Percentiles rank a stretch among this genome's conserved stretches.
These are phyloP conservation scores for Brevipalpus yothersi DNA, from an alignment of 1,140 invertebrate species.

Conservation along the genomic window DNA sequence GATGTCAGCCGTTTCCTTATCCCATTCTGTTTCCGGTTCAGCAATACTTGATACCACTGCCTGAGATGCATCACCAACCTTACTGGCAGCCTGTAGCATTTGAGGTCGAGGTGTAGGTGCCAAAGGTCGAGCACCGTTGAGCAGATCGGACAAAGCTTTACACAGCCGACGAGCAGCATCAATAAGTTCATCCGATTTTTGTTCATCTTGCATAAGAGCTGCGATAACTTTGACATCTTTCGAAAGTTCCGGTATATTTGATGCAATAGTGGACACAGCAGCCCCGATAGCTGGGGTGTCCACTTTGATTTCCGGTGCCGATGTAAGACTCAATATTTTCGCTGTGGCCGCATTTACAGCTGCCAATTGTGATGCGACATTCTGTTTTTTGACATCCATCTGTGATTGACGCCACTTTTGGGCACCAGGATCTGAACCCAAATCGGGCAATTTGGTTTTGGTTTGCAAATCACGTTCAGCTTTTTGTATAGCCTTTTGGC, in stretches of 20 bases:
- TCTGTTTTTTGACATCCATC: slow-evolving; percentile 84
- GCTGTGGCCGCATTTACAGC: slow-evolving; percentile 98
- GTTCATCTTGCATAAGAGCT: slow-evolving; percentile 61
- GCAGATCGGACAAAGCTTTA: slow-evolving; percentile 73
- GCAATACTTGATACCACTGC: slow-evolving; percentile 78
- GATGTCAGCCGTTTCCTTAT: slow-evolving; percentile 38
- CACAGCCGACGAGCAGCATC: slow-evolving; percentile 82
- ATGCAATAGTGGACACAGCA: slow-evolving; percentile 88
- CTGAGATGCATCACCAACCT: slow-evolving; percentile 83
- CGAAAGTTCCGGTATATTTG: slow-evolving; percentile 83
- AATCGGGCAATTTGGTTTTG: slow-evolving; percentile 43
- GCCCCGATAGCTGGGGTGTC: slow-evolving; percentile 68
- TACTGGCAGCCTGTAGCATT: slow-evolving; percentile 70
- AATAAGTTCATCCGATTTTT: slow-evolving; percentile 56
- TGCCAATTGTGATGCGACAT: slow-evolving; percentile 80
- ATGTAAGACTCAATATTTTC: slow-evolving; percentile 83
- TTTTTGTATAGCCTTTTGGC: slow-evolving; percentile 54
- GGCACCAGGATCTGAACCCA: slow-evolving; percentile 18
- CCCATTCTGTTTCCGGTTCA: slow-evolving; percentile 46
- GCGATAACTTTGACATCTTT: slow-evolving; percentile 83
- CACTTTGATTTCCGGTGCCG: slow-evolving; percentile 28
- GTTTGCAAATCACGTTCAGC: slow-evolving; percentile 55
- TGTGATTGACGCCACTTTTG: slow-evolving; percentile 72
- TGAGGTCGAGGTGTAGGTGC: slow-evolving; percentile 75
- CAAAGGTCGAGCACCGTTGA: slow-evolving; percentile 78